phyloP scores from a whole-genome alignment of 2,888 invertebrate genomes.

The Heterodera filipjevi region DNA sequence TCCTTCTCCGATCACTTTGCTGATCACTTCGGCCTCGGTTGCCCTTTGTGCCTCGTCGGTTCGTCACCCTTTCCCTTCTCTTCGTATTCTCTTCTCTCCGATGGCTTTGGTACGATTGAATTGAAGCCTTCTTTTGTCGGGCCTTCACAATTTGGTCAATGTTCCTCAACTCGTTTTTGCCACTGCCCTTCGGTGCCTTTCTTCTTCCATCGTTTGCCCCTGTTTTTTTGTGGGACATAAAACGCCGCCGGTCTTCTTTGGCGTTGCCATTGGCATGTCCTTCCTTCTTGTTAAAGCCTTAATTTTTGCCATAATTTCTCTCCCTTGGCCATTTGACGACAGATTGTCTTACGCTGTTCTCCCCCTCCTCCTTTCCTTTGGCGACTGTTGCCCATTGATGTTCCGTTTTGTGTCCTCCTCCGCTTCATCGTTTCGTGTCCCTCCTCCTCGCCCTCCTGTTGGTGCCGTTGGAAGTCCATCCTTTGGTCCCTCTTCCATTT shows the following conservation, averaged over 20 bases:
- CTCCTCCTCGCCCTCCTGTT: conserved; percentile 31
- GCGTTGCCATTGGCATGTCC: neutral
- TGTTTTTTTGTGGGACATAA: neutral
- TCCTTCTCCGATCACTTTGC: neutral
- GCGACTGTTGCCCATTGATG: neutral
- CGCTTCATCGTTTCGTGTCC: too few relatives aligned
- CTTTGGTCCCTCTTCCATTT: conserved; percentile 63
- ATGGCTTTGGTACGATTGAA: conserved; percentile 55
- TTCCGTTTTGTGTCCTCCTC: neutral
- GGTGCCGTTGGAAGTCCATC: conserved; percentile 34
- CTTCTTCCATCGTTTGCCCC: neutral
- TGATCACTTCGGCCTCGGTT: too few relatives aligned
- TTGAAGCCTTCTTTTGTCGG: conserved; percentile 49
- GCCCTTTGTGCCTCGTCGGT: neutral
- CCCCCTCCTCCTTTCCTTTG: neutral
- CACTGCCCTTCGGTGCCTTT: neutral
- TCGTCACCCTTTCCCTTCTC: conserved; percentile 51
- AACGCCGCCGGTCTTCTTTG: too few relatives aligned
- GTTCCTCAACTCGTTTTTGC: conserved; percentile 28
- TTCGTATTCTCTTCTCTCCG: conserved; percentile 44
- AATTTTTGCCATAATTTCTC: neutral
- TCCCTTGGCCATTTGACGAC: neutral
- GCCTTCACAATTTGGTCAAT: conserved; percentile 49
- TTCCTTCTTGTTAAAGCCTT: neutral
- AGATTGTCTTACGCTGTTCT: too few relatives aligned